Evolutionary conservation across 2,113 vertebrate genomes (phyloP).

Genomic region (Cyanoliseus patagonus): DNA sequence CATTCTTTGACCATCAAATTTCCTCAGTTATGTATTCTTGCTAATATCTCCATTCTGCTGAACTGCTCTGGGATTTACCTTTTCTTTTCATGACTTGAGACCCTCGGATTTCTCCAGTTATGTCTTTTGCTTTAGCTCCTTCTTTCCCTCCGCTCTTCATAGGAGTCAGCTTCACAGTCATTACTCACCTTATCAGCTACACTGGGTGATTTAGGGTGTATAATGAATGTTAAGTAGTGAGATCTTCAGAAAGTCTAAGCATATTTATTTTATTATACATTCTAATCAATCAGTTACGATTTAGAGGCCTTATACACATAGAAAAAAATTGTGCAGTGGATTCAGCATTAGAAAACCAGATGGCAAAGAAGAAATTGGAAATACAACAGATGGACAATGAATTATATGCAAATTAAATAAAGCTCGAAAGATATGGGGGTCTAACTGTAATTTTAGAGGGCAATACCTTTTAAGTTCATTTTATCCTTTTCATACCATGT

Average conservation of each 20-base stretch:
- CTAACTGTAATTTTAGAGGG: background rate
- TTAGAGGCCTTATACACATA: background rate
- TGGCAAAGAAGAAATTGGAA: conserved; percentile 21
- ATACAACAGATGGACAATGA: conserved; percentile 29
- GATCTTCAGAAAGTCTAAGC: background rate
- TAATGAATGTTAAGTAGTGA: background rate
- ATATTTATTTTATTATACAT: background rate
- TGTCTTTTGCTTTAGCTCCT: background rate
- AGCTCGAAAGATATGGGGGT: background rate
- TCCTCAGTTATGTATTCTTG: background rate
- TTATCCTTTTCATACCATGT: background rate
- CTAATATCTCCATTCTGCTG: background rate
- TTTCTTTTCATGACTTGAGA: background rate
- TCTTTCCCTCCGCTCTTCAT: background rate
- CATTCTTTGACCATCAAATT: background rate
- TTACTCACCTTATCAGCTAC: background rate
- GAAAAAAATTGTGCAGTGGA: background rate
- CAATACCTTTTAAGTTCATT: background rate
- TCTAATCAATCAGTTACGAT: background rate
- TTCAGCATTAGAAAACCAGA: conserved; percentile 25
- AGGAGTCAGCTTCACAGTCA: background rate
- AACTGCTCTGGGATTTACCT: background rate
- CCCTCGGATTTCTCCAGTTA: background rate
- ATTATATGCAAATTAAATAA: background rate
- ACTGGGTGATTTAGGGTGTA: background rate